Evolutionary conservation across 2,113 vertebrate genomes (phyloP), one percentile per base, ranked within the genome.

Genomic region (Psittacus erithacus): DNA sequence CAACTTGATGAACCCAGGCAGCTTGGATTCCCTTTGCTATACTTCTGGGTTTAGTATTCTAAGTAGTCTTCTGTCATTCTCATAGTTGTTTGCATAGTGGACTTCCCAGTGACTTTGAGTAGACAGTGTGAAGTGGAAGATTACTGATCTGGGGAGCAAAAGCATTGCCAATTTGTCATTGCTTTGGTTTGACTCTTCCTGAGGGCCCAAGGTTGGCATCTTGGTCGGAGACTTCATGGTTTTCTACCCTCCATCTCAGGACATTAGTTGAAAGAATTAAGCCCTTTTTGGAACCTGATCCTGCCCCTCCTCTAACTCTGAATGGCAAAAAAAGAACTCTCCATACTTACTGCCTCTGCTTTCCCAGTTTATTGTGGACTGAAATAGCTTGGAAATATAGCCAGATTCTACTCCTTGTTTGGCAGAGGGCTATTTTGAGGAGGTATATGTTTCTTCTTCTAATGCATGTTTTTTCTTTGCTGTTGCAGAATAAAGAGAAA

Each of bases 401-500:
- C 16, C 23, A 62, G 11, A 38, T 60, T 82, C 83, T 80, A 31
- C 22, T 29, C n/a, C 64, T 91, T 76, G n/a, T 44, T 79, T 92
- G 63, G 13, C n/a, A 77, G 64, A 94, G 23, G 27, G n/a, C 10
- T 92, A 23, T 92, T 96, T 27, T 70, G 29, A 82, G 46, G n/a
- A 88, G 3, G 27, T 41, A 16, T 4, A 2, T 60, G 16, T 49
- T 83, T 68, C 33, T 86, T 78, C 13, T 88, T 88, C 33, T 95
- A 87, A 96, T 76, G 35, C 28, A 17, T 63, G 25, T 68, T 69
- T 85, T 60, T 68, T 53, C 27, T 96, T 60, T 88, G 49, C 97
- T 83, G 46, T 96, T 96, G 70, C 97, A 99, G 99, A 97, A 80
- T 73, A 98, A 97, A 94, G 98, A 97, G 95, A 98, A 98, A 75